phyloP scores from a whole-genome alignment of 2,113 vertebrate species.

The Clarias magur region DNA sequence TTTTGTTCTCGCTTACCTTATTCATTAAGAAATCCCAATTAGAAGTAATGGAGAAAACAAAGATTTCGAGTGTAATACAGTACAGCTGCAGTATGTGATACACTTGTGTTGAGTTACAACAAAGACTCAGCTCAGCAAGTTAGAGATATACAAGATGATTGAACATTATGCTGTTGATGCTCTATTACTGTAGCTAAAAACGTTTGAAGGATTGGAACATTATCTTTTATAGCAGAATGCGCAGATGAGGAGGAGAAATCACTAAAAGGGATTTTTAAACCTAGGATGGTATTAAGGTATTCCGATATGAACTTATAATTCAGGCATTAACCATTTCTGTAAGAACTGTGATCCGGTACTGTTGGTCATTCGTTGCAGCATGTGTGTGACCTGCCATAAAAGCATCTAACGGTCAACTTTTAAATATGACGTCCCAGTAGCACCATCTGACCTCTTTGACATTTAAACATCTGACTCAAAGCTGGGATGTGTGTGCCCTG shows the following conservation, averaged over 20 bases:
- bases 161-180: neutral
- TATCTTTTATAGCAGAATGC: neutral
- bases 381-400: neutral
- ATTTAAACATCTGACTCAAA: conserved; percentile 20
- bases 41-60: neutral
- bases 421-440: neutral
- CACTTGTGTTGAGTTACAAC: neutral
- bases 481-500: neutral
- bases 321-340: neutral
- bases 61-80: neutral
- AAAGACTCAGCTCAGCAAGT: neutral
- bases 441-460: conserved; percentile 2
- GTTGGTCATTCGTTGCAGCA: neutral
- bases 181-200: neutral
- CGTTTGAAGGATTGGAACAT: neutral
- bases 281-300: neutral
- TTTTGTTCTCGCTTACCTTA: neutral
- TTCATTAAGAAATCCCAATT: neutral
- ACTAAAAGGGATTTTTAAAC: neutral
- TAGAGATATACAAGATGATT: neutral
- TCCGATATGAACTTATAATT: neutral
- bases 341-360: neutral
- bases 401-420: neutral
- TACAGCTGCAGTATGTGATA: neutral
- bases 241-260: neutral